Percentiles rank a stretch among this genome's conserved stretches.
Conservation (phyloP, 2,797 vertebrate species). For the Urosaurus nigricauda region DNA sequence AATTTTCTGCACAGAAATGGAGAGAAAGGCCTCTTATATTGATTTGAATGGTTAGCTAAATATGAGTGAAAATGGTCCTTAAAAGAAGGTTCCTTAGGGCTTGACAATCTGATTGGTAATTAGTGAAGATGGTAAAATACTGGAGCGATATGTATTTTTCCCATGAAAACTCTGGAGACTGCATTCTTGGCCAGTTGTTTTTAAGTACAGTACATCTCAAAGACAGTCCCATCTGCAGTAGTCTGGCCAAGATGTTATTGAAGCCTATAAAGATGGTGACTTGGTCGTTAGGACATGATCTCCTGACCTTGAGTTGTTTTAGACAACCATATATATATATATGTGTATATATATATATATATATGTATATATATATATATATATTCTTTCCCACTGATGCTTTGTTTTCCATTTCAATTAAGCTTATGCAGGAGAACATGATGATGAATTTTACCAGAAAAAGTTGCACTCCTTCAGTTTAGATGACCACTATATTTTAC, state of each 20-base stretch:
- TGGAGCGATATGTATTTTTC: not conserved
- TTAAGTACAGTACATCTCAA: not conserved
- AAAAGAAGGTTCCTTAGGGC: not conserved
- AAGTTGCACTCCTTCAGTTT: not conserved
- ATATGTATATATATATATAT: too few relatives aligned
- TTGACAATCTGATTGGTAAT: not conserved
- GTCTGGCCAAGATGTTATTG: not conserved
- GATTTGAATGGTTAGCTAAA: too few relatives aligned
- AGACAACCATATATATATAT: too few relatives aligned
- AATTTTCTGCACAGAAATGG: not conserved
- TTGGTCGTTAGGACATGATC: not conserved
- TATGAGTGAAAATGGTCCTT: not conserved
- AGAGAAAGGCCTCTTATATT: not conserved
- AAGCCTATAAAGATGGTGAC: not conserved
- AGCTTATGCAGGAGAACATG: not conserved
- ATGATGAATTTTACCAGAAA: not conserved
- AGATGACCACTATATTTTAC: not conserved
- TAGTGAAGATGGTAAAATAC: not conserved
- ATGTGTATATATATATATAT: too few relatives aligned
- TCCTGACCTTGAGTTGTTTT: not conserved
- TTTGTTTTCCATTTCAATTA: not conserved
- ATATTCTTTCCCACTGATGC: not conserved
- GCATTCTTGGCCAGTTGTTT: not conserved
- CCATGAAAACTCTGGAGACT: not conserved
- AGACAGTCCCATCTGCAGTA: not conserved